Evolutionary conservation across 2,113 vertebrate species (phyloP), one percentile per base, ranked within the genome.

Genomic region (Cnemophilus loriae): DNA sequence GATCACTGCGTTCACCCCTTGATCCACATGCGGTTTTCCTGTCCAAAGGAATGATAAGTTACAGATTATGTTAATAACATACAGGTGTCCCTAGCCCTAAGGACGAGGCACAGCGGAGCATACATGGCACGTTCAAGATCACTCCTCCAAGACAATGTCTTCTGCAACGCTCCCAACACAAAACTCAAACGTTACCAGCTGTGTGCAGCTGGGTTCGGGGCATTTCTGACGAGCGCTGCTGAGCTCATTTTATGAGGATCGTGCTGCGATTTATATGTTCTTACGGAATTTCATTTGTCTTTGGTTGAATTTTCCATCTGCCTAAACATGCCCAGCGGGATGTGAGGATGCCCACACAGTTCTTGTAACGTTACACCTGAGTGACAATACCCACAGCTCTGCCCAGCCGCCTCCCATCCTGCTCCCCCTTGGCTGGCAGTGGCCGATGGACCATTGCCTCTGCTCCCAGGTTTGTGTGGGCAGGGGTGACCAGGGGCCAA

Each of bases 301-400:
- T 87, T 88, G 50, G 83, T 42, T 88, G 90, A 60, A 35, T 71
- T 84, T 81, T 87, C 73, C 88, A 69, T 94, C 61, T 96, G 96
- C 69, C 90, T 75, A 90, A 94, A 95, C 96, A 90, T 79, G 96
- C 92, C 92, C 61, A n/a, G 85, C 6, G 44, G 86, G 85, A 81
- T 73, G 86, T 19, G 52, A 84, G 81, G 86, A 87, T 96, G 88
- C 95, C 92, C 93, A 93, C 85, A 92, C 92, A 90, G 9, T 71
- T 37, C 61, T 30, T 42, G 57, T 17, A 89, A 57, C 0, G 1
- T 49, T 84, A 73, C 80, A 92, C 92, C 69, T 90, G 83, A 90
- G 90, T 71, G 93, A 84, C 93, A 93, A 20, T 79, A 28, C 69
- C 82, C 49, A 7, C 42, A 70, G 71, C 79, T 76, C 75, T 94